phyloP scores from a whole-genome alignment of 2,888 invertebrate genomes.

The Eretmocerus hayati region DNA sequence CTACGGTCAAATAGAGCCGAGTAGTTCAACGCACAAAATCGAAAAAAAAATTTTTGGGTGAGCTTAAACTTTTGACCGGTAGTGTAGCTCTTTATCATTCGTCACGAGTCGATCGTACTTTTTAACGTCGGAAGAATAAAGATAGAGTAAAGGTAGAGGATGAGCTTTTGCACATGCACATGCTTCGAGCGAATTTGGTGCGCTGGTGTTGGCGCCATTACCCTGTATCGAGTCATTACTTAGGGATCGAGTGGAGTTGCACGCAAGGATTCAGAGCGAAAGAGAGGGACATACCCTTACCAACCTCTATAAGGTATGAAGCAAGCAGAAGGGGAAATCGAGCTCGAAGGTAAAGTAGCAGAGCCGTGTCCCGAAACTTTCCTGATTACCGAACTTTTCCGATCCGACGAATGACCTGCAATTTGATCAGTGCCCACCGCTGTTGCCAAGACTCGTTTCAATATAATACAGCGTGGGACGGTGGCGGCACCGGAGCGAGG shows the following conservation, averaged over 20 bases:
- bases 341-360: no score
- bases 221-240: constrained; percentile 36
- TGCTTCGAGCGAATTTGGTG: not conserved
- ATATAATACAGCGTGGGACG: no score
- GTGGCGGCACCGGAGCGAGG: no score
- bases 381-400: constrained; percentile 41
- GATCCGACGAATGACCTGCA: constrained; percentile 38
- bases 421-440: constrained; percentile 31
- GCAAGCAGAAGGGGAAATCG: no score
- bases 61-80: no score
- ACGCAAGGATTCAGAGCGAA: no score
- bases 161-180: constrained; percentile 8
- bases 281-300: no score
- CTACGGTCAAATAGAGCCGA: no score
- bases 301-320: no score
- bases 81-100: constrained; percentile 8
- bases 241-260: constrained; percentile 24
- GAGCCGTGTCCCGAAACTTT: constrained; percentile 32
- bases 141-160: not conserved
- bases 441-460: no score
- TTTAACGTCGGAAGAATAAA: constrained; percentile 24
- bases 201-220: constrained; percentile 26
- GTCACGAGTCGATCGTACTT: constrained; percentile 11
- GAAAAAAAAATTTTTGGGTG: no score
- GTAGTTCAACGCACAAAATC: no score